Percentiles rank a stretch among this genome's conserved stretches.
These are phyloP conservation scores for Coregonus clupeaformis DNA, from an alignment of 2,113 vertebrate genomes.

Conservation along the genomic window DNA sequence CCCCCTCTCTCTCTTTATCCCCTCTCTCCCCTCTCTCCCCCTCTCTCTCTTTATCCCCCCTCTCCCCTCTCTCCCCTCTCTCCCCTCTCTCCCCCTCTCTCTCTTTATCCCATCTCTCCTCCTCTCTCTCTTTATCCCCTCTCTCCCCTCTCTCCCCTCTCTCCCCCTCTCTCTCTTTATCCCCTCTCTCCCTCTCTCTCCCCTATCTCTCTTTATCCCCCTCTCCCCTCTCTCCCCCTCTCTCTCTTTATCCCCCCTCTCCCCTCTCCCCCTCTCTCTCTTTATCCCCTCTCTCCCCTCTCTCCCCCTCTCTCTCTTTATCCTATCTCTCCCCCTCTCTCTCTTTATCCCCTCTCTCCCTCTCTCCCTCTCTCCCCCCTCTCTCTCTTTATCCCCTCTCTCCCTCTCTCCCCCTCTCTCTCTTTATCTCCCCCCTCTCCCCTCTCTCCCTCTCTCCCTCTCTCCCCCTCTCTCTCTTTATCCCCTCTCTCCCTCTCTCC, in stretches of 20 bases:
- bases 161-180: neutral
- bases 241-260: neutral
- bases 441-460: neutral
- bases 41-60: neutral
- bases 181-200: neutral
- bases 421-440: neutral
- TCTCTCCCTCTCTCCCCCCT: neutral
- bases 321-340: neutral
- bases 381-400: neutral
- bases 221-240: neutral
- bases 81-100: neutral
- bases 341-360: neutral
- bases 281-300: neutral
- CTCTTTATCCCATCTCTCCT: slow-evolving; percentile 6
- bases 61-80: neutral
- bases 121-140: neutral
- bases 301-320: neutral
- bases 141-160: neutral
- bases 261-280: neutral
- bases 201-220: fast-evolving
- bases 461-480: neutral
- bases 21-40: neutral
- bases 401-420: neutral
- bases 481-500: slow-evolving; percentile 2
- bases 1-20: neutral